A percentile compares a stretch with the other conserved stretches of the same genome.
Evolutionary conservation across 2,888 invertebrate genomes (phyloP).

Genomic region (Liodrosophila aerea): DNA sequence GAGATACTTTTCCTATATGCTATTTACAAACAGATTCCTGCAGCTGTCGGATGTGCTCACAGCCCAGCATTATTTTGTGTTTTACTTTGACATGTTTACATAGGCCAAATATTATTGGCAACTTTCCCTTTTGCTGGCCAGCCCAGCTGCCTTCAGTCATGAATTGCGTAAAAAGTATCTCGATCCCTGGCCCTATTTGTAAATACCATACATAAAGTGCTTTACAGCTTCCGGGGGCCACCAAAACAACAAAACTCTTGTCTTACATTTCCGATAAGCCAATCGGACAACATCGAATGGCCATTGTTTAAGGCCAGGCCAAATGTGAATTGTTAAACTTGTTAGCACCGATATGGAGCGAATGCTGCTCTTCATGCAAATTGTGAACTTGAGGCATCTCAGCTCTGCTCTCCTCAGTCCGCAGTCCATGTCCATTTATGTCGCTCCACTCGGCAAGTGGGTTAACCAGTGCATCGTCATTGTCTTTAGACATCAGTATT

Average conservation of each 20-base stretch:
- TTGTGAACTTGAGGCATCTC: slow-evolving; percentile 36
- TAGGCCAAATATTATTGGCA: slow-evolving; percentile 33
- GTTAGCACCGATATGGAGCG: slow-evolving; percentile 55
- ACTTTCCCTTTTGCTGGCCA: slow-evolving; percentile 6
- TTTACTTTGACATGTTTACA: slow-evolving; percentile 73
- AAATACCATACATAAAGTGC: slow-evolving; percentile 27
- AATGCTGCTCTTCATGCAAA: slow-evolving; percentile 46
- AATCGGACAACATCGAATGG: slow-evolving; percentile 6
- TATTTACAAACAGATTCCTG: slow-evolving; percentile 50
- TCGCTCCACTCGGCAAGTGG: slow-evolving; percentile 48
- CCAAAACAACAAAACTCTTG: slow-evolving; percentile 4
- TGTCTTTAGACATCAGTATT: slow-evolving; percentile 27
- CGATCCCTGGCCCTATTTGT: slow-evolving; percentile 18
- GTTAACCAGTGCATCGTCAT: slow-evolving; percentile 62
- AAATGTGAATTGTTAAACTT: slow-evolving; percentile 47
- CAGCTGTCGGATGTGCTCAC: slow-evolving; percentile 62
- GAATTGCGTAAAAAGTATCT: slow-evolving; percentile 35
- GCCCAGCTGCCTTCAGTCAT: slow-evolving; percentile 60
- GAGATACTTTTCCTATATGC: slow-evolving; percentile 1
- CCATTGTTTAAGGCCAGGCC: slow-evolving; percentile 26
- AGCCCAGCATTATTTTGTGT: slow-evolving; percentile 46
- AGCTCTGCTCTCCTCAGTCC: slow-evolving; percentile 21
- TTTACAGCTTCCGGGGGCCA: slow-evolving; percentile 48
- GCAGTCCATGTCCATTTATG: slow-evolving; percentile 35
- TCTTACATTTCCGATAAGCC: slow-evolving; percentile 10